Evolutionary conservation across 2,113 vertebrate species (phyloP), one percentile per base, ranked within the genome.

Genomic region (Macrotus californicus): DNA sequence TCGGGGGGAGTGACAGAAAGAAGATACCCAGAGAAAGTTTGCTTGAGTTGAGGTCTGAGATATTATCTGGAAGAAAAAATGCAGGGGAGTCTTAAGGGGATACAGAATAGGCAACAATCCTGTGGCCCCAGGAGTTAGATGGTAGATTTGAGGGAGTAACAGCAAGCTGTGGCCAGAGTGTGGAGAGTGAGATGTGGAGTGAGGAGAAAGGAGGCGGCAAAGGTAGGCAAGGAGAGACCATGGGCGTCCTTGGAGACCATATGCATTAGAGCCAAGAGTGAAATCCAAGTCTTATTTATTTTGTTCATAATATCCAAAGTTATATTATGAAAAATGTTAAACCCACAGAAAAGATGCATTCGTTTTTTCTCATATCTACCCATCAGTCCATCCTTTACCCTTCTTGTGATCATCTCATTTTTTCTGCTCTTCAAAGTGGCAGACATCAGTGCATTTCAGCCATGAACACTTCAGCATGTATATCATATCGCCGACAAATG

Each of bases 401-500:
- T 34, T 81, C n/a, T 81, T 46, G 77, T 46, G 56, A 87, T 46
- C 14, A 29, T 41, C 39, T 22, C 29, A 2, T 21, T 77, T 76
- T 59, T 66, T 31, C 61, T 24, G 14, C 43, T n/a, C 22, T 84
- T 85, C 36, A 82, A 56, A 85, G 26, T 76, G 26, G 52, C 36
- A 24, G 52, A 43, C 13, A 31, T 5, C 26, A 19, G 22, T 15
- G 43, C 16, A n/a, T 18, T 48, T 50, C 34, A n/a, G 26, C 50
- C 34, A 41, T 26, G 56, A 91, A 29, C 50, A 46, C 36, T 16
- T 61, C 26, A 13, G 26, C 15, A 6, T 19, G 24, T 26, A 14
- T 10, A 12, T 31, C 18, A 0, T 41, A n/a, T 48, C n/a, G 34
- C 2, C 34, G 31, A 66, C 21, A 54, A 15, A 41, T 0, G 2